Conservation (phyloP, 2,888 invertebrate genomes). For the Chrysina gloriosa region DNA sequence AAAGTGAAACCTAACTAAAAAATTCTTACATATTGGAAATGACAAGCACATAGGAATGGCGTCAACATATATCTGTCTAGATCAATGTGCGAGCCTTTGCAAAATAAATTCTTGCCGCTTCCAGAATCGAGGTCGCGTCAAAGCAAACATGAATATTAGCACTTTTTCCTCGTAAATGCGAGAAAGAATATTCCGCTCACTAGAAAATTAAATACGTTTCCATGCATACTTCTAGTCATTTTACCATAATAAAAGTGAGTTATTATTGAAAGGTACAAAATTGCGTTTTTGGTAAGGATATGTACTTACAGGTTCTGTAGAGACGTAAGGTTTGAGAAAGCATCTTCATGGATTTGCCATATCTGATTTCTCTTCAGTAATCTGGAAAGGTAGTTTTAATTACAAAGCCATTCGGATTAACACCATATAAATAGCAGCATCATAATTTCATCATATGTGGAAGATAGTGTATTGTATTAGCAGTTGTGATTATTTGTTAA, state of each 20-base stretch:
- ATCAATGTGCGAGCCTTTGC: background rate
- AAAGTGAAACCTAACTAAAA: slow-evolving; percentile 1
- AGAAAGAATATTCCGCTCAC: background rate
- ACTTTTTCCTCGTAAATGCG: slow-evolving; percentile 9
- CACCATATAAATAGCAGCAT: background rate
- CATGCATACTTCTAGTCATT: no score
- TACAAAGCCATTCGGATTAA: background rate
- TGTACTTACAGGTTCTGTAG: slow-evolving; percentile 88
- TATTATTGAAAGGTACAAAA: no score
- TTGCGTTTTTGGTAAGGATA: background rate
- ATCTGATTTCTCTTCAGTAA: slow-evolving; percentile 89
- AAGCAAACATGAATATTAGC: slow-evolving; percentile 27
- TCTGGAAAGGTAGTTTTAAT: slow-evolving; percentile 68
- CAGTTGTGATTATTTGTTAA: no score
- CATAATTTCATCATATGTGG: no score
- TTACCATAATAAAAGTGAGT: no score
- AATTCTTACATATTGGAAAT: background rate
- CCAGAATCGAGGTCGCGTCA: slow-evolving; percentile 1
- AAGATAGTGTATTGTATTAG: no score
- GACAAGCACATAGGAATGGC: background rate
- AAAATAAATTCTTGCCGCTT: slow-evolving; percentile 20
- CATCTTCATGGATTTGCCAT: slow-evolving; percentile 78
- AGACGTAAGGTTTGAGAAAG: slow-evolving; percentile 82
- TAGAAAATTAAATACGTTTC: background rate
- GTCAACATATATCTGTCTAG: slow-evolving; percentile 4